A percentile compares a stretch with the other conserved stretches of the same genome.
Evolutionary conservation across 2,888 invertebrate species (phyloP).

Genomic region (Cheilosia scutellata): DNA sequence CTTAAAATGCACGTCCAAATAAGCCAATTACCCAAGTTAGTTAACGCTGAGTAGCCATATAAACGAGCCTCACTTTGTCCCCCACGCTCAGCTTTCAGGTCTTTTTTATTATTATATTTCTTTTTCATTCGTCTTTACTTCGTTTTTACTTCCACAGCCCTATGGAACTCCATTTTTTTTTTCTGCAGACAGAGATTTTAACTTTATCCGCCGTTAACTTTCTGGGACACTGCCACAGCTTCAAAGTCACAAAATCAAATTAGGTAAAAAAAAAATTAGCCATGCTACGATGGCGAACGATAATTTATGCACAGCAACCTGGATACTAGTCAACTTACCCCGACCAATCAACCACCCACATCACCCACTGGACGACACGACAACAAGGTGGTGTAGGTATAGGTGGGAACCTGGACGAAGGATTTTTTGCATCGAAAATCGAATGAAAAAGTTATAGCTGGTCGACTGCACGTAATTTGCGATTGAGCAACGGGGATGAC

Average conservation of each 20-base stretch:
- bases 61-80: constrained; percentile 23
- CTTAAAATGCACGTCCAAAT: constrained; percentile 48
- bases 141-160: not conserved
- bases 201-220: constrained; percentile 66
- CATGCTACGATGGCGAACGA: constrained; percentile 59
- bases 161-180: constrained; percentile 14
- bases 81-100: not conserved
- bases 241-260: constrained; percentile 75
- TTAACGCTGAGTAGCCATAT: constrained; percentile 40
- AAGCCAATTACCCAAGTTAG: constrained; percentile 51
- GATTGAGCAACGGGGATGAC: constrained; percentile 71
- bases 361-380: constrained; percentile 31
- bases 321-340: constrained; percentile 58
- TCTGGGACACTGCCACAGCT: constrained; percentile 66
- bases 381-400: constrained; percentile 1
- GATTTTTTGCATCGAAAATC: constrained; percentile 74
- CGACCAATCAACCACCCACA: constrained; percentile 38
- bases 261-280: constrained; percentile 63
- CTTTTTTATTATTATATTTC: constrained; percentile 23
- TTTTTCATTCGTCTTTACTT: constrained; percentile 21
- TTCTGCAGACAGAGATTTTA: constrained; percentile 52
- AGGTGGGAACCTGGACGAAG: constrained; percentile 34
- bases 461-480: constrained; percentile 72
- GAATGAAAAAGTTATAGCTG: constrained; percentile 75
- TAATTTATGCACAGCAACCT: constrained; percentile 71